Evolutionary conservation across 1,140 invertebrate species (phyloP), one percentile per base, ranked within the genome.

Genomic region (Calycopis cecrops): DNA sequence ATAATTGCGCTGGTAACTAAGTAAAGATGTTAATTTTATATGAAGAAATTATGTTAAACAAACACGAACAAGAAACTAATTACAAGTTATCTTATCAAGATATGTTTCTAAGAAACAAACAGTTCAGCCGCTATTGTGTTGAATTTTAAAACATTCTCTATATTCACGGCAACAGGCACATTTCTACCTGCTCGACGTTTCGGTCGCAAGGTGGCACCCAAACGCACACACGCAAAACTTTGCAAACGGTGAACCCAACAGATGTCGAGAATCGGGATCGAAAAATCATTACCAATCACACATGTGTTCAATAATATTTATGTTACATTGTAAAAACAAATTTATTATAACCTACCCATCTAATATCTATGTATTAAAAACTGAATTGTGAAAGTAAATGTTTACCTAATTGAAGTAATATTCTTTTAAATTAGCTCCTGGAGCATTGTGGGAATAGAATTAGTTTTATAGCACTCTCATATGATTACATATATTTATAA

Each of bases 161-260:
- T 62, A 73, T 74, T 70, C 67, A 68, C 78, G 75, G 79, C 75
- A 79, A 69, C 71, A 44, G 40, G 61, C 61, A 65, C 56, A 59
- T 66, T 61, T 75, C 79, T 85, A 85, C 82, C 79, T 85, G 82
- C 76, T 72, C 59, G 60, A 28, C n/a, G 48, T n/a, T 33, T 80
- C 79, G 77, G 72, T 71, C 76, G 79, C 79, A 81, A 81, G 78
- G 78, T 79, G 80, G 63, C 67, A 76, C 76, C 73, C 71, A 71
- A 67, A 72, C 69, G 50, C 73, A 75, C 72, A 74, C 65, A 67
- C 35, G 40, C 51, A 48, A 50, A 38, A 50, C 34, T 50, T 50
- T 38, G 50, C 18, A 52, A 11, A 38, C 18, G 14, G 28, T 4
- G 2, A 38, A 18, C 16, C 28, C 48, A 14, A 10, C 28, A 50